These are phyloP conservation scores for Dromas ardeola DNA, from an alignment of 2,113 vertebrate species.

Conservation along the genomic window DNA sequence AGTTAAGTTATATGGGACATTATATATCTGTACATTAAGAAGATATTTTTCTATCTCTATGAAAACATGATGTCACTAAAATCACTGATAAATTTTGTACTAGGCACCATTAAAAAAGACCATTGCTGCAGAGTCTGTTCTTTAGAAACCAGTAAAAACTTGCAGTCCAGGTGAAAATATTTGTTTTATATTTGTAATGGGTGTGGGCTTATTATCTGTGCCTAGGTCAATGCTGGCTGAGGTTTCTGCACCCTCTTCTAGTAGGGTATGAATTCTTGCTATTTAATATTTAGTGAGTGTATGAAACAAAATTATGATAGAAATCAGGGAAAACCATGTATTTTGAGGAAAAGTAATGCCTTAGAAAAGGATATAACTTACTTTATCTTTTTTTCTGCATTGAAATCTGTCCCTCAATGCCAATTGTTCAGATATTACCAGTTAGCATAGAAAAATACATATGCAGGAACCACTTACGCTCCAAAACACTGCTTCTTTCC, in stretches of 20 bases:
- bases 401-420: background rate
- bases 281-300: background rate
- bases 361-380: background rate
- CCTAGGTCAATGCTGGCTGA: background rate
- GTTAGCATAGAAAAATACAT: background rate
- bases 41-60: background rate
- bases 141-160: background rate
- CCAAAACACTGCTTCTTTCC: background rate
- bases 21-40: background rate
- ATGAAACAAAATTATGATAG: background rate
- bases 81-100: background rate
- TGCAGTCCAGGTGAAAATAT: background rate
- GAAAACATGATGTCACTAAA: background rate
- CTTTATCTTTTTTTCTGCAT: background rate
- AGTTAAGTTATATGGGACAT: background rate
- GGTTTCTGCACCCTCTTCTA: background rate
- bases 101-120: background rate
- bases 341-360: background rate
- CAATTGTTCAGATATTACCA: background rate
- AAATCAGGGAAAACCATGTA: background rate
- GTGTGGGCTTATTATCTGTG: background rate
- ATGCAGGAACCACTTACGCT: background rate
- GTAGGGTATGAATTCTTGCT: background rate
- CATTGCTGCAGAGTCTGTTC: background rate
- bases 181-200: background rate